phyloP scores from a whole-genome alignment of 2,113 vertebrate genomes.

The Butorides virescens region DNA sequence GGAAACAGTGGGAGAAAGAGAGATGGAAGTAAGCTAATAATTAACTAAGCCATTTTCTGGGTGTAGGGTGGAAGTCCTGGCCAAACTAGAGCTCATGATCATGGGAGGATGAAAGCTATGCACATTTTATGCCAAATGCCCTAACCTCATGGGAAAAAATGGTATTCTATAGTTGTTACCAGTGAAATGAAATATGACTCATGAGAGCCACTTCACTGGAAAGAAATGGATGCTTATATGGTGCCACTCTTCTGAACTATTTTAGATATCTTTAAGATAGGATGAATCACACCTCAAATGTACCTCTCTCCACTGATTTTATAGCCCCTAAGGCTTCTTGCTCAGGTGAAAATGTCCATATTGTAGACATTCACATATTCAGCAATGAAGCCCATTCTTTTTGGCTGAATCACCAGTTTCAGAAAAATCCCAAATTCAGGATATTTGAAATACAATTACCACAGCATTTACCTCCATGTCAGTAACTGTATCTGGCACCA shows the following conservation, averaged over 20 bases:
- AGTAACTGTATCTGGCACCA: not conserved
- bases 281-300: not conserved
- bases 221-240: not conserved
- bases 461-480: not conserved
- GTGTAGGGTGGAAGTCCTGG: not conserved
- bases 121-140: not conserved
- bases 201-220: not conserved
- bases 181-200: not conserved
- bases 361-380: not conserved
- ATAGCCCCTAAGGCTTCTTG: not conserved
- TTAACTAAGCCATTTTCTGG: slow-evolving; percentile 25
- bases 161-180: not conserved
- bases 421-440: not conserved
- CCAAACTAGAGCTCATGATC: not conserved
- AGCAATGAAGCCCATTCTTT: not conserved
- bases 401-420: not conserved
- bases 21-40: slow-evolving; percentile 82
- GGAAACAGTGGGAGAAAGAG: slow-evolving; percentile 81
- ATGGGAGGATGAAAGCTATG: not conserved
- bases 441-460: not conserved
- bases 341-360: not conserved
- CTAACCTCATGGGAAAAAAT: not conserved
- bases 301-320: not conserved
- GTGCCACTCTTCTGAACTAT: not conserved
- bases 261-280: not conserved